Evolutionary conservation across 37 sponge, comb jelly and placozoan genomes (phyloP).

Genomic region (Hexactinellida sp.): DNA sequence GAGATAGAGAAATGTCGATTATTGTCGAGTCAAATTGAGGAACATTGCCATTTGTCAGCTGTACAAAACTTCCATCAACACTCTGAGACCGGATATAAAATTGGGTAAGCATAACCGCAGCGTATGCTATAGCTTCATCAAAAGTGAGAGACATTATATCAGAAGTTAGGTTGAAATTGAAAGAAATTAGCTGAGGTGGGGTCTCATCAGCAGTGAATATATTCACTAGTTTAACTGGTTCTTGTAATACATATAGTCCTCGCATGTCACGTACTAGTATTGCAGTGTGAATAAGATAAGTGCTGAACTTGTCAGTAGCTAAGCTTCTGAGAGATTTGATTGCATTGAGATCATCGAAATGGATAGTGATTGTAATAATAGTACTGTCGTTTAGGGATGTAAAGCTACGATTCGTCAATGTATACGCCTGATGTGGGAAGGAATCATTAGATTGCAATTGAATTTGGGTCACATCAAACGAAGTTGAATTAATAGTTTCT

Average conservation of each 20-base stretch:
- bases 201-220: conserved; percentile 17
- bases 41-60: conserved; percentile 47
- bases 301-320: conserved; percentile 19
- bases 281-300: not conserved
- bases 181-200: conserved; percentile 23
- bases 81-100: not conserved
- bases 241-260: not conserved
- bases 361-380: conserved; percentile 38
- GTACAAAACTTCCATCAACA: not conserved
- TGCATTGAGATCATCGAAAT: conserved; percentile 45
- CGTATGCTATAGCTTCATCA: conserved; percentile 25
- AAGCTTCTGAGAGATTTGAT: conserved; percentile 36
- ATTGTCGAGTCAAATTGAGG: conserved; percentile 51
- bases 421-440: not conserved
- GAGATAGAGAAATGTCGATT: conserved; percentile 49
- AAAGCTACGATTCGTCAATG: not conserved
- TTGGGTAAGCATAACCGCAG: not conserved
- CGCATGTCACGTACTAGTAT: not conserved
- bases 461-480: conserved; percentile 29
- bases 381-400: not conserved
- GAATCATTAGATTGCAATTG: not conserved
- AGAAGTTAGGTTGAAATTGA: conserved; percentile 29
- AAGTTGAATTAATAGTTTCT: conserved; percentile 51
- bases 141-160: conserved; percentile 32
- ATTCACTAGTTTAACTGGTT: not conserved